Evolutionary conservation across 2,888 invertebrate genomes (phyloP), one percentile per base, ranked within the genome.

Genomic region (Chymomyza fuscimana): DNA sequence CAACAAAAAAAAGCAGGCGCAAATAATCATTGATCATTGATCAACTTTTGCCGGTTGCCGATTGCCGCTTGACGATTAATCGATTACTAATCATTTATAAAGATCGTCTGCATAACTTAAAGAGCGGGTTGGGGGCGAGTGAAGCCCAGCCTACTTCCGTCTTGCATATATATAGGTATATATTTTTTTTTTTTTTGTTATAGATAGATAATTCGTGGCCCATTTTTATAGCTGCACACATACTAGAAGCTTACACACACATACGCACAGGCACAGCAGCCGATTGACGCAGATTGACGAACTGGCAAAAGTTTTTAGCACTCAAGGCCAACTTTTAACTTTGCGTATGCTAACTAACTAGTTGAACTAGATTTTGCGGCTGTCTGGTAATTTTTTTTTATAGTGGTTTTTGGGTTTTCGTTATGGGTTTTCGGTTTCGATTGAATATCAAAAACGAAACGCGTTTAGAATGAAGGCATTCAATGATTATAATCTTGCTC

Each of bases 261-360:
- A 36, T 1, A 46, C 12, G 4, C 40, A 46, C 40, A 46, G 5
- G 4, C 40, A 46, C 40, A 12, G 12, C 40, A 46, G 12, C 40
- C 10, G 40, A 46, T 46, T 46, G 40, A 46, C 40, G 40, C 40
- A 46, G 40, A 46, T 46, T 46, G 40, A 46, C 40, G 40, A 46
- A 46, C 40, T 46, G 40, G 40, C 40, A 46, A 46, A 46, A 46
- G 40, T 46, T 46, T 32, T 46, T 46, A 5, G 72, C 50, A 51
- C 79, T 81, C 87, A 83, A 83, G 87, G 87, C 75, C 80, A 82
- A 7, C 22, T 22, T 22, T 25, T 32, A 82, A 7, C 50, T 22
- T 22, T 25, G 9, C 60, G 59, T 78, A 83, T 83, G 82, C 74
- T 87, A 83, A 83, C 80, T 82, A 83, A 83, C 87, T 78, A 77